A percentile compares a stretch with the other conserved stretches of the same genome.
phyloP scores from a whole-genome alignment of 2,888 invertebrate genomes.

The Pachycephus smyrnensis region DNA sequence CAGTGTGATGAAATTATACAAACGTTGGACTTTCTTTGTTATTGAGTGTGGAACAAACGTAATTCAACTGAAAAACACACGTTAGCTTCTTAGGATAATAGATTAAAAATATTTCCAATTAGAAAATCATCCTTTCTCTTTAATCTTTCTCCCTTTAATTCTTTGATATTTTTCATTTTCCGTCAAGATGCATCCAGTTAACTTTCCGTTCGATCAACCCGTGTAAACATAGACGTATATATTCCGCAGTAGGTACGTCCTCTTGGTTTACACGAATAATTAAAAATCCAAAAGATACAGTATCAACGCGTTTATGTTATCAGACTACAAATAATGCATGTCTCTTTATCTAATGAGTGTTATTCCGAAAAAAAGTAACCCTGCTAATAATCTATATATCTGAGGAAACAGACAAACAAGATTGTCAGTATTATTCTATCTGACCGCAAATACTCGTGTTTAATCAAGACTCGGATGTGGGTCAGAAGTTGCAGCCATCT shows the following conservation, averaged over 20 bases:
- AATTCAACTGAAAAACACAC: background rate
- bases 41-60: background rate
- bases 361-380: background rate
- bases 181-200: background rate
- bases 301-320: background rate
- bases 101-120: background rate
- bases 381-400: background rate
- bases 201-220: background rate
- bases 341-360: background rate
- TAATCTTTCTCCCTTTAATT: background rate
- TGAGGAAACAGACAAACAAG: background rate
- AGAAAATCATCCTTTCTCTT: background rate
- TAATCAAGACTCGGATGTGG: slow-evolving; percentile 63
- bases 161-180: background rate
- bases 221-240: background rate
- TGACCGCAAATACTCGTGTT: slow-evolving; percentile 38
- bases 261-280: background rate
- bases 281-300: background rate
- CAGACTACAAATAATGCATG: background rate
- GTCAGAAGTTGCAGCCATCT: slow-evolving; percentile 62
- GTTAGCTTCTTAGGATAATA: background rate
- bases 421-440: background rate
- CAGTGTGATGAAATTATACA: background rate
- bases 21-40: background rate
- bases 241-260: background rate